phyloP scores from a whole-genome alignment of 23 tunicate genomes.

The Halocynthia roretzi region DNA sequence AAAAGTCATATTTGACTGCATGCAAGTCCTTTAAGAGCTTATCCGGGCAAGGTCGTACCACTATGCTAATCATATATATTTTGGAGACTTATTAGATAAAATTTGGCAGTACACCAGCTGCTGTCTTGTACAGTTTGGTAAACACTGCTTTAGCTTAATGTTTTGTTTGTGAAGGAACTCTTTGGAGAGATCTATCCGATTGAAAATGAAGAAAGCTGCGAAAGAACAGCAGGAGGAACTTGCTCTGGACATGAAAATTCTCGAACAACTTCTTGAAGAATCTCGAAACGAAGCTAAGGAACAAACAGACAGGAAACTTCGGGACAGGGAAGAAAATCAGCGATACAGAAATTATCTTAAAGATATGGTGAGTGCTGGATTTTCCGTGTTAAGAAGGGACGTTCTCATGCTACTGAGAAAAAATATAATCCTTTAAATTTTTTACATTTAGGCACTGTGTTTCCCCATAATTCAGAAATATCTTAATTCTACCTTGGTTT shows the following conservation, averaged over 20 bases:
- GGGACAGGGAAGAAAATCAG: conserved; percentile 54
- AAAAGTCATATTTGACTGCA: too few relatives aligned
- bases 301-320: conserved; percentile 34
- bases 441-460: background rate
- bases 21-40: background rate
- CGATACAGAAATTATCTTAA: conserved; percentile 62
- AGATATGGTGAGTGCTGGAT: conserved; percentile 10
- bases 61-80: too few relatives aligned
- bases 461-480: background rate
- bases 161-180: conserved; percentile 20
- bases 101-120: too few relatives aligned
- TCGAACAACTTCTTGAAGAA: conserved; percentile 91
- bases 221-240: conserved; percentile 84
- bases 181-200: conserved; percentile 68
- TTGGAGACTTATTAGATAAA: too few relatives aligned
- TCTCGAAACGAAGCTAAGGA: conserved; percentile 81
- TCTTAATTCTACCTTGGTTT: background rate
- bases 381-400: too few relatives aligned
- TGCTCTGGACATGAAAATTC: conserved; percentile 95
- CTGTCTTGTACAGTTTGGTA: background rate
- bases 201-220: conserved; percentile 60
- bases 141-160: background rate
- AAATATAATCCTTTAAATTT: background rate
- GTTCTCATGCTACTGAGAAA: too few relatives aligned
- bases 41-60: background rate